Evolutionary conservation across 2,888 invertebrate species (phyloP).

Genomic region (Mesoligia furuncula): DNA sequence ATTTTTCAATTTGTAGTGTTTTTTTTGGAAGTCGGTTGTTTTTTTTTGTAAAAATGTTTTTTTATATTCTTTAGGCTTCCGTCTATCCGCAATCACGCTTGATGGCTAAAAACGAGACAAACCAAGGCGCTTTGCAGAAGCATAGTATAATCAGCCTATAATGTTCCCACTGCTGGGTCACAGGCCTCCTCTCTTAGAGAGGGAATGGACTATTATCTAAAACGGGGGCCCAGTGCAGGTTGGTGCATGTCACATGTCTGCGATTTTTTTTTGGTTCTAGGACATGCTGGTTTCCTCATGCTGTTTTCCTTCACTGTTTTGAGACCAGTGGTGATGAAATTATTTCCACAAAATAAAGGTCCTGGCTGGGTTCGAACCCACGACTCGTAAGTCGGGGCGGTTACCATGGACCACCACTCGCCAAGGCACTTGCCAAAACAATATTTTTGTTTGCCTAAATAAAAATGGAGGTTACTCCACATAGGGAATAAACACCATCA

Average conservation of each 20-base stretch:
- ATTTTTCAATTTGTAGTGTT: too few relatives aligned
- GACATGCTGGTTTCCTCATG: too few relatives aligned
- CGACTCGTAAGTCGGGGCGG: background rate
- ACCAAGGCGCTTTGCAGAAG: background rate
- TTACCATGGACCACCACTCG: background rate
- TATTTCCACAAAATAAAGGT: background rate
- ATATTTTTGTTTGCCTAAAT: conserved; percentile 7
- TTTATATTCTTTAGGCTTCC: background rate
- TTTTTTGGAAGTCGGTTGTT: too few relatives aligned
- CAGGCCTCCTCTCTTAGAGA: too few relatives aligned
- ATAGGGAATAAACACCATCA: conserved; percentile 64
- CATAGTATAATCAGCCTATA: background rate
- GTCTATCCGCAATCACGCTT: background rate
- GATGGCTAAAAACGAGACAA: background rate
- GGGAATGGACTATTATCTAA: background rate
- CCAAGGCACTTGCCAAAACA: conserved; percentile 2
- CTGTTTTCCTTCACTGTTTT: background rate
- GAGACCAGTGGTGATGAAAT: background rate
- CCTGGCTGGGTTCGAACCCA: background rate
- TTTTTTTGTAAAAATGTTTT: too few relatives aligned
- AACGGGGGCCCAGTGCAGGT: background rate
- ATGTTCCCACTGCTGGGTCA: background rate
- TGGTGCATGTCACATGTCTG: background rate
- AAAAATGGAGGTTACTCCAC: conserved; percentile 41
- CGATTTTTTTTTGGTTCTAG: background rate